Evolutionary conservation across 2,888 invertebrate genomes (phyloP), one percentile per base, ranked within the genome.

Genomic region (Drosophila antonietae): DNA sequence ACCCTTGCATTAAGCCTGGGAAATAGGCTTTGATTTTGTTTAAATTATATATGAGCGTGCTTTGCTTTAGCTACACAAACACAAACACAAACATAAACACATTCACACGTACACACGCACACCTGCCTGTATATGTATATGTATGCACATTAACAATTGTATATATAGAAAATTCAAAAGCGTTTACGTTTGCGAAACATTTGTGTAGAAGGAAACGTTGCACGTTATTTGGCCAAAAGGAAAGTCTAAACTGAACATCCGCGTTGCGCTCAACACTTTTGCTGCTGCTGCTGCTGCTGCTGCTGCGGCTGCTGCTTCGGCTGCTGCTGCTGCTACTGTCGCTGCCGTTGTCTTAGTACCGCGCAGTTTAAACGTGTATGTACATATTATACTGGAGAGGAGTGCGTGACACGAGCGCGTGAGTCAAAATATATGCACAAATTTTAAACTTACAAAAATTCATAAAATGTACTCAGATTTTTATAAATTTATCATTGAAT

Each of bases 181-280:
- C 64, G 61, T 73, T 73, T 80, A 60, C 59, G 65, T 80, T 70
- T 70, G 68, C 67, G 69, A 68, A 68, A 80, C 68, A 74, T 77
- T 78, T 80, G 63, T 59, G 52, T 46, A 53, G 62, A 69, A 68
- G 70, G 61, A 78, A 80, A 68, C 77, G 80, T 76, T 77, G 77
- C 77, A 78, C 78, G 78, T 80, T 78, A 73, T 78, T 78, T 78
- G 78, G 78, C 77, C 80, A 80, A 80, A 80, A 76, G 78, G 77
- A 78, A 78, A 78, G 77, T 80, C 68, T 68, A 80, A 77, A 78
- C 78, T 78, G 77, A 78, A 80, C 68, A 59, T 78, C 59, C 73
- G 59, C 74, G 62, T 61, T 68, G 31, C 44, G 63, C 61, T 78
- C 77, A 79, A 75, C 79, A 79, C 77, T 77, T 77, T 77, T 64